Conservation (phyloP, 1,140 invertebrate genomes). For the Bilobella aurantiaca region DNA sequence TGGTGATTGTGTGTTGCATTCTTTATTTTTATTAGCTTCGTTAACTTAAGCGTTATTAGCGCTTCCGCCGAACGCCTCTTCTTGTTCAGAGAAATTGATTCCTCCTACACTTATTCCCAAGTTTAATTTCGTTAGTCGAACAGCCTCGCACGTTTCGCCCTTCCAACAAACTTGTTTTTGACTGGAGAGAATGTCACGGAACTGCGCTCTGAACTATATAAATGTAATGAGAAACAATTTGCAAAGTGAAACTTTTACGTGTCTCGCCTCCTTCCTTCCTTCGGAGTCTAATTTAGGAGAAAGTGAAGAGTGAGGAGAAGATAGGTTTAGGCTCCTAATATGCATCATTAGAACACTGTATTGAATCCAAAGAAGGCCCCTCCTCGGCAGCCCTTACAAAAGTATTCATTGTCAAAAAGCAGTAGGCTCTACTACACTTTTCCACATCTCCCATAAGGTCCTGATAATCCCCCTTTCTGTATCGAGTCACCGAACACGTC, state of each 20-base stretch:
- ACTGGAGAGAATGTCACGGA: neutral
- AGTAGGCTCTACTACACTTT: too few species aligned
- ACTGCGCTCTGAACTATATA: neutral
- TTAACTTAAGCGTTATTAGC: too few species aligned
- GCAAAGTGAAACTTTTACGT: neutral
- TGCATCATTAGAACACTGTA: neutral
- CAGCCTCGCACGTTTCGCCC: neutral
- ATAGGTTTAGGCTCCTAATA: neutral
- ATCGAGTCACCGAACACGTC: conserved; percentile 22
- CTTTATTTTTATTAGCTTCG: too few species aligned
- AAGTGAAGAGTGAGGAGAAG: neutral
- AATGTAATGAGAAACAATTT: neutral
- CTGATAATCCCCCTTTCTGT: neutral
- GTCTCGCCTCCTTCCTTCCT: neutral
- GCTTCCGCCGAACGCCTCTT: too few species aligned
- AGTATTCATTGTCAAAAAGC: too few species aligned
- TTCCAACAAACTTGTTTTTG: neutral
- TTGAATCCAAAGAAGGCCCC: neutral
- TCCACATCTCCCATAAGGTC: neutral
- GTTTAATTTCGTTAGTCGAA: neutral
- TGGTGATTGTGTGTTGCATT: too few species aligned
- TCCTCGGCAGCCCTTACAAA: too few species aligned
- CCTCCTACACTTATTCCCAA: too few species aligned
- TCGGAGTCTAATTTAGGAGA: neutral
- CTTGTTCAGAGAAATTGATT: too few species aligned